These are phyloP conservation scores for Caenorhabditis parvicauda DNA, from an alignment of 2,888 invertebrate genomes.

Conservation along the genomic window DNA sequence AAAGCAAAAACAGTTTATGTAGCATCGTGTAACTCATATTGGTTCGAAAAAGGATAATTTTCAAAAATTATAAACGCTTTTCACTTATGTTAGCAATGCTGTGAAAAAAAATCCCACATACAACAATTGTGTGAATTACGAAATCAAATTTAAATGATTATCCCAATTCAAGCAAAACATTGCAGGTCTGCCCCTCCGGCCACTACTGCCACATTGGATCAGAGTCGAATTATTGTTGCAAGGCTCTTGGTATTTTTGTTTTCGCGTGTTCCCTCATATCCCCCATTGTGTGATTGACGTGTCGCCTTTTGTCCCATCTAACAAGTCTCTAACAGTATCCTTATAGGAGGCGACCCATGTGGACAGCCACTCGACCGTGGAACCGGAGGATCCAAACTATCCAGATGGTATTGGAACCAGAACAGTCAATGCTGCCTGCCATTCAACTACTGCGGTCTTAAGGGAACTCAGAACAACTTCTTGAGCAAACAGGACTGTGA, in stretches of 20 bases:
- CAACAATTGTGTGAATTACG: too few relatives aligned
- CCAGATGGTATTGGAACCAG: conserved; percentile 44
- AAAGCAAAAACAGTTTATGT: too few relatives aligned
- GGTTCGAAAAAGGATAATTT: too few relatives aligned
- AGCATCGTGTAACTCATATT: too few relatives aligned
- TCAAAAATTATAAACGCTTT: too few relatives aligned
- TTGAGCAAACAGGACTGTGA: conserved; percentile 55
- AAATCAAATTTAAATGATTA: too few relatives aligned
- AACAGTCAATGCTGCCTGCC: conserved; percentile 38
- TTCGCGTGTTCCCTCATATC: neutral
- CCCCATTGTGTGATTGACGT: neutral
- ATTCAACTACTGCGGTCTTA: conserved; percentile 55
- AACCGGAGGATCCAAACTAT: conserved; percentile 45
- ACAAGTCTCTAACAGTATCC: neutral
- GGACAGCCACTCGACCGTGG: conserved; percentile 56
- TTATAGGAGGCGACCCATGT: conserved; percentile 59
- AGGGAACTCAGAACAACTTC: conserved; percentile 61
- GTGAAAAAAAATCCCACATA: too few relatives aligned
- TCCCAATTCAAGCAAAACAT: too few relatives aligned
- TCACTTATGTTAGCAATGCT: too few relatives aligned
- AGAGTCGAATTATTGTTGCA: conserved; percentile 51
- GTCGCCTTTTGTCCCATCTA: neutral
- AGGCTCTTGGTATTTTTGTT: conserved; percentile 38
- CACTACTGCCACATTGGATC: conserved; percentile 58
- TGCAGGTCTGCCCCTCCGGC: conserved; percentile 39